Evolutionary conservation across 2,113 vertebrate genomes (phyloP).

Genomic region (Athene noctua): DNA sequence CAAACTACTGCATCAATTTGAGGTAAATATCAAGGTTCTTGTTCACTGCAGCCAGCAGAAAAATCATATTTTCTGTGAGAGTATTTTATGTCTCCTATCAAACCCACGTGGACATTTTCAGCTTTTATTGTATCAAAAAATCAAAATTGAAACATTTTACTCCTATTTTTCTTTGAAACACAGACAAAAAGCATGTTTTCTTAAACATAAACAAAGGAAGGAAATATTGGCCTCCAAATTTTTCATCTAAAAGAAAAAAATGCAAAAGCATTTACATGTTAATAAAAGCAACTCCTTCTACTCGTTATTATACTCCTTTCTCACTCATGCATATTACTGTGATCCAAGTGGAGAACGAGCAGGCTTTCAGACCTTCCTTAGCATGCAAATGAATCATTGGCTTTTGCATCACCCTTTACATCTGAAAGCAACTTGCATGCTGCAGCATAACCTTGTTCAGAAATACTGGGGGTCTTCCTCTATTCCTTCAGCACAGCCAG

Average conservation of each 20-base stretch:
- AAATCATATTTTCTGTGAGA: not conserved
- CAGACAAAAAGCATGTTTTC: not conserved
- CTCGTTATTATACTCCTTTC: constrained; percentile 58
- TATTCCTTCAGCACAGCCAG: not conserved
- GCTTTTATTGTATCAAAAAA: not conserved
- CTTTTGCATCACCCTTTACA: constrained; percentile 7
- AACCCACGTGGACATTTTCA: not conserved
- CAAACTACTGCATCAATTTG: not conserved
- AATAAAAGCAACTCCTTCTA: constrained; percentile 55
- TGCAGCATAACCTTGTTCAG: not conserved
- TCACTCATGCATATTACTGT: constrained; percentile 54
- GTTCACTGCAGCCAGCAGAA: not conserved
- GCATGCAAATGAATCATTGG: constrained; percentile 46
- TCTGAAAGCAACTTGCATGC: constrained; percentile 1
- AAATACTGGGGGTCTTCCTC: not conserved
- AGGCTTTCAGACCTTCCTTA: constrained; percentile 46
- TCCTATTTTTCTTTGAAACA: not conserved
- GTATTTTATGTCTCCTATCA: not conserved
- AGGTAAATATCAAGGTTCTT: not conserved
- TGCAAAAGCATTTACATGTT: constrained; percentile 30
- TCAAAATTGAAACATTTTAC: not conserved
- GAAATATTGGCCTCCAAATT: constrained; percentile 20
- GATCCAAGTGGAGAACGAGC: constrained; percentile 26
- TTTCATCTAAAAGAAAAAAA: constrained; percentile 19
- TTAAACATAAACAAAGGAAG: not conserved